Base-by-base conservation (phyloP, 2,797 vertebrate species). In the Manis crassicaudata region DNA sequence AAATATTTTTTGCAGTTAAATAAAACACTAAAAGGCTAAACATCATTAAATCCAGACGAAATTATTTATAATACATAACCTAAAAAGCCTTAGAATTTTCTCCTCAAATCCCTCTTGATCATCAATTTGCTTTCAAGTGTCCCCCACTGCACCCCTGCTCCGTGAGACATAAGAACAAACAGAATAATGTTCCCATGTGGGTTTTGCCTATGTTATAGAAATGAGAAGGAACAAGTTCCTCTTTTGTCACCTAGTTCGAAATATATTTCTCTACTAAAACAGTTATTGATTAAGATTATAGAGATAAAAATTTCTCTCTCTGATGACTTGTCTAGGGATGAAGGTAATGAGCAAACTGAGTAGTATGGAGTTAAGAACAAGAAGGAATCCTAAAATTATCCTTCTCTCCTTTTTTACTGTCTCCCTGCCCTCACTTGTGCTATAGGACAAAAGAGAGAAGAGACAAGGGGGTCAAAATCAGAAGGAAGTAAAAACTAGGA, bases 1-100 rank as follows among this genome's bases (percentile, higher is more conserved):
- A 84, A 90, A 93, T 32, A 96, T 3, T 43, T 83, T 85, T 43
- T 85, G 17, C 9, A 86, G 62, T 46, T 75, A 77, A 93, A 93
- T 52, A 82, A 95, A 94, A 87, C 52, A 72, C 54, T 86, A 11
- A 37, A 96, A 70, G 8, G n/a, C 50, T 92, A 94, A 92, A 94
- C 63, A 68, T 43, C 14, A 92, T 18, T 63, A 81, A 43, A 90
- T 16, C 35, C 29, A 82, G 58, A 96, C 79, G 25, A 83, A 81
- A 86, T 46, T 4, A 79, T 27, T 75, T 75, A 35, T 1, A 93
- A 50, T 54, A 67, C 58, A 23, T 18, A 37, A 81, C 14, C 14
- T 79, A 70, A 92, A n/a, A 60, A 63, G 11, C 16, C 52, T 56
- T 81, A 77, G 46, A 58, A 18, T 43, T 27, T 73, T 63, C 29